Base-by-base conservation (phyloP, 2,888 invertebrate species). In the Itoplectis maculator region DNA sequence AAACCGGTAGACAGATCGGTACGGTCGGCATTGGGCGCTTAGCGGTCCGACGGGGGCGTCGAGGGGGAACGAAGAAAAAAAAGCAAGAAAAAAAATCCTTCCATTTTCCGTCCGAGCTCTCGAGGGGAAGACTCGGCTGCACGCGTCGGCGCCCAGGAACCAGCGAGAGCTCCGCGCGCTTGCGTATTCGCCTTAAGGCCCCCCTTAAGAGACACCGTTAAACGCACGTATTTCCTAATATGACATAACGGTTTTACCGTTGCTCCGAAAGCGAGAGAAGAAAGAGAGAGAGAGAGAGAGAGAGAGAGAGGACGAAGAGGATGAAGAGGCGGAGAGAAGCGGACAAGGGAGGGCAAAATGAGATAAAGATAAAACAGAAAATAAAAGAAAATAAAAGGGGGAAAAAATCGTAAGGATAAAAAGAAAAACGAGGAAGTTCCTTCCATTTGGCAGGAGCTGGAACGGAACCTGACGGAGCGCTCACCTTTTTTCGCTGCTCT, bases 231-330 rank as follows among this genome's bases (percentile, higher is more conserved):
- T 91, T 90, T 91, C 91, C 91, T 92, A 92, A 92, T 92, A 91
- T 92, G 92, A 91, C 91, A 91, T 92, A 92, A 92, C 92, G 92
- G 92, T 90, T 84, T n/a, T 85, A 86, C 85, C 85, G 84, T 87
- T 88, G 72, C 81, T 84, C 80, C 79, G 82, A 81, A 82, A 79
- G 81, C 84, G 84, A 82, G 79, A 84, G 78, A 83, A 66, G 35
- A 59, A 1, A 35, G 69, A 61, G 63, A 63, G 47, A 29, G 18
- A n/a, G n/a, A n/a, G n/a, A n/a, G 29, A 2, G 29, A 29, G 35
- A 59, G 5, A 35, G 69, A 61, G 63, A 63, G 47, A 29, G 18
- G 65, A 23, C n/a, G 40, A 68, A 47, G 54, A 45, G 61, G 66
- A 45, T 61, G 49, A 78, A 69, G 49, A 70, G 61, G 68, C 54